A percentile compares a stretch with the other conserved stretches of the same genome.
phyloP scores from a whole-genome alignment of 2,797 vertebrate species.

The Gobio occitaniae region DNA sequence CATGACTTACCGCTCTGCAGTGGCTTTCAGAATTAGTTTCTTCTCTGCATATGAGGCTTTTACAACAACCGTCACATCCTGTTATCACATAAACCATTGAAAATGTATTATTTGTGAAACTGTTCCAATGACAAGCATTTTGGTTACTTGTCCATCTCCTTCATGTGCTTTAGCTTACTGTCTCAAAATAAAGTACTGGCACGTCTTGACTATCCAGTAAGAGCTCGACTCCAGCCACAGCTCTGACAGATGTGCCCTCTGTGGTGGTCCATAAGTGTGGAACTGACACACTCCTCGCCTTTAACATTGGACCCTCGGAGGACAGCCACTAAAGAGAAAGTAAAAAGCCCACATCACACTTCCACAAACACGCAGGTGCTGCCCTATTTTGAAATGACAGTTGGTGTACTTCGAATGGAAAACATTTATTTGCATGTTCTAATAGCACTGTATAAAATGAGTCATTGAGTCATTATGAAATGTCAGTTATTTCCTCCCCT shows the following conservation, averaged over 20 bases:
- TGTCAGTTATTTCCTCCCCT: not conserved
- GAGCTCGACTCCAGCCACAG: conserved; percentile 72
- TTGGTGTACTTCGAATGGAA: not conserved
- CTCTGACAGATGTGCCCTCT: conserved; percentile 69
- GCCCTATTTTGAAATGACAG: not conserved
- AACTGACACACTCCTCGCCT: conserved; percentile 74
- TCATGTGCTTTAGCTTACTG: conserved; percentile 70
- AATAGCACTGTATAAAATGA: not conserved
- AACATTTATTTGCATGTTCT: conserved; percentile 33
- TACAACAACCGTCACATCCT: conserved; percentile 75
- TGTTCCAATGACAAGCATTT: not conserved
- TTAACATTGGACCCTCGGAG: conserved; percentile 69
- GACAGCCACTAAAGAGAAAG: conserved; percentile 71
- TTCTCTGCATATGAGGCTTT: conserved; percentile 80
- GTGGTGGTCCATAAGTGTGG: conserved; percentile 76
- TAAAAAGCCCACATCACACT: conserved; percentile 29
- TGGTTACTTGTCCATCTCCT: not conserved
- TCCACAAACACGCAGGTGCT: conserved; percentile 1
- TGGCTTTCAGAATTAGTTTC: conserved; percentile 76
- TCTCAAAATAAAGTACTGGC: conserved; percentile 75
- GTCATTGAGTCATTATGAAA: not conserved
- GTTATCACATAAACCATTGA: conserved; percentile 20
- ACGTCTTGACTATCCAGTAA: conserved; percentile 51
- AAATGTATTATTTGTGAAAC: not conserved
- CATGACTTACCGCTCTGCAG: conserved; percentile 70